Evolutionary conservation across 2,797 vertebrate genomes (phyloP).

Genomic region (Mormyrus proboscirostris): DNA sequence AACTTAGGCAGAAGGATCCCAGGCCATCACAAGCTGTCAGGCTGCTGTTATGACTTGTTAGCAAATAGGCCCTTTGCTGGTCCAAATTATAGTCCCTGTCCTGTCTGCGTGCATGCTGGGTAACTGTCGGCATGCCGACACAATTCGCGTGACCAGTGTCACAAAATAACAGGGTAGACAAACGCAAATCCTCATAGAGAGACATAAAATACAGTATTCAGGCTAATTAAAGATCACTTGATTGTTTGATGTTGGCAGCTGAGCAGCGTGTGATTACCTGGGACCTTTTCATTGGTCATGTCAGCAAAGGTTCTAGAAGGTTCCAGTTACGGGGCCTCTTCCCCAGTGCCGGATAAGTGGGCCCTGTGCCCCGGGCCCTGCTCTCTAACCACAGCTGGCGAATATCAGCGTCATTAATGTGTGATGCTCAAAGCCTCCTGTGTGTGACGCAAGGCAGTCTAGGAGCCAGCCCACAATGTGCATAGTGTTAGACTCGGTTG

Average conservation of each 20-base stretch:
- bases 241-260: background rate
- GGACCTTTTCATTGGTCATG: background rate
- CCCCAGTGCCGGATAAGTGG: conserved; percentile 27
- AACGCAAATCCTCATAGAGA: background rate
- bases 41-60: background rate
- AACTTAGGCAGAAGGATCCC: background rate
- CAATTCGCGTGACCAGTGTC: background rate
- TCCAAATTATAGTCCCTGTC: background rate
- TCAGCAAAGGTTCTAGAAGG: background rate
- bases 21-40: background rate
- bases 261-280: background rate
- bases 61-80: background rate
- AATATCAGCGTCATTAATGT: background rate
- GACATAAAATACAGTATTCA: background rate
- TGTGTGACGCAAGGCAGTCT: background rate
- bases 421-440: background rate
- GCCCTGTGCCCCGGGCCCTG: background rate
- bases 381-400: background rate
- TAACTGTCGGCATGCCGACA: background rate
- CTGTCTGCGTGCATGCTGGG: background rate
- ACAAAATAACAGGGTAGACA: background rate
- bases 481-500: background rate
- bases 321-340: conserved; percentile 7
- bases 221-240: background rate
- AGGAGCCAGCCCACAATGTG: background rate